These are phyloP conservation scores for Ataeniobius toweri DNA, from an alignment of 2,797 vertebrate genomes.

Conservation along the genomic window DNA sequence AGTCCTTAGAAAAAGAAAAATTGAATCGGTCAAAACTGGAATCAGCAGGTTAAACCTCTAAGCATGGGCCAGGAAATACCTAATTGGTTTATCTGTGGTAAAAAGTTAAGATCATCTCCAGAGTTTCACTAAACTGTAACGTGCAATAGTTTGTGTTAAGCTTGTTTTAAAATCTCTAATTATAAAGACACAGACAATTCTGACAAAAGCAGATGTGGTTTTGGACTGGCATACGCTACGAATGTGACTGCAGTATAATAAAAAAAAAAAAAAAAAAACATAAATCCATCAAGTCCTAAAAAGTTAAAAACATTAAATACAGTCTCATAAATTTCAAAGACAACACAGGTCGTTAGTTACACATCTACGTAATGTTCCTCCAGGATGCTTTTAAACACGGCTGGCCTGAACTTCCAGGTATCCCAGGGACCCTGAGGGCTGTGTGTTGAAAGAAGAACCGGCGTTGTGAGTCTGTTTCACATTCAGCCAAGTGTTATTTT, in stretches of 20 bases:
- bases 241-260: slow-evolving; percentile 5
- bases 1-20: not conserved
- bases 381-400: slow-evolving; percentile 37
- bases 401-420: slow-evolving; percentile 35
- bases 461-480: slow-evolving; percentile 51
- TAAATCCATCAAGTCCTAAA: slow-evolving; percentile 33
- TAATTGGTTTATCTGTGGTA: not conserved
- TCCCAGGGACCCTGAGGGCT: slow-evolving; percentile 31
- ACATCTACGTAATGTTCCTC: slow-evolving; percentile 8
- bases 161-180: not conserved
- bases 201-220: slow-evolving; percentile 10
- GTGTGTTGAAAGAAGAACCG: slow-evolving; percentile 53
- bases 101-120: not conserved
- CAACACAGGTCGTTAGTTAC: not conserved
- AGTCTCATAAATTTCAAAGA: slow-evolving; percentile 42
- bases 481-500: slow-evolving; percentile 29
- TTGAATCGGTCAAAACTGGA: not conserved
- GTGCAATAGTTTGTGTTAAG: not conserved
- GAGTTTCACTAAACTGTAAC: not conserved
- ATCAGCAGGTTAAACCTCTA: not conserved
- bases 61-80: not conserved
- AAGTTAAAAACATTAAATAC: slow-evolving; percentile 12
- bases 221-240: not conserved
- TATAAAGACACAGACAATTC: not conserved
- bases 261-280: slow-evolving; percentile 19